A percentile compares a stretch with the other conserved stretches of the same genome.
Conservation (phyloP, 2,113 vertebrate genomes). For the Eulacestoma nigropectus region DNA sequence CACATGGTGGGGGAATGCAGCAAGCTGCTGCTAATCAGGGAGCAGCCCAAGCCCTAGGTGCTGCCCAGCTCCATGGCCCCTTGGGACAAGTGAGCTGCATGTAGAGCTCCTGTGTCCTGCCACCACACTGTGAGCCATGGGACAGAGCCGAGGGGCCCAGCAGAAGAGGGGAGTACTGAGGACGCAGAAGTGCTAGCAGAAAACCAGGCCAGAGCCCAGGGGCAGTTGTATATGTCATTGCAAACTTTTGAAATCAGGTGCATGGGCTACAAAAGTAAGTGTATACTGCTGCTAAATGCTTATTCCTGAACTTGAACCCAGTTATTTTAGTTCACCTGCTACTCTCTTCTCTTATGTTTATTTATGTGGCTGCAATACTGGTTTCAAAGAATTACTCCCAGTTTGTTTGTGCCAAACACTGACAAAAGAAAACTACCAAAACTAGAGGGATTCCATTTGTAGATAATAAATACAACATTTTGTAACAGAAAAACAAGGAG, state of each 20-base stretch:
- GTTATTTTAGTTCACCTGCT: background rate
- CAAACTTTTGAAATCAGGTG: background rate
- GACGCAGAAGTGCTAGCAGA: background rate
- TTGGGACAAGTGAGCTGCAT: background rate
- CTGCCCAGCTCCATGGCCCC: background rate
- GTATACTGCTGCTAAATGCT: background rate
- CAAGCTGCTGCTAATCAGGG: background rate
- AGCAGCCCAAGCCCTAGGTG: background rate
- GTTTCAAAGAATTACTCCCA: background rate
- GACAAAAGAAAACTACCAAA: background rate
- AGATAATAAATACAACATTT: background rate
- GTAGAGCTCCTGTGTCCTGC: accelerated
- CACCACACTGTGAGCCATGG: accelerated
- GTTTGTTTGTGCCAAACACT: background rate
- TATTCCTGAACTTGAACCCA: background rate
- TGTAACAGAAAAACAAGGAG: background rate
- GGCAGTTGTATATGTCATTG: background rate
- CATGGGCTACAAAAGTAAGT: background rate
- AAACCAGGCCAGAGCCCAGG: background rate
- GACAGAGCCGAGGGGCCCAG: background rate
- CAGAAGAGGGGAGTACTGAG: background rate
- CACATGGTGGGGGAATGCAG: background rate
- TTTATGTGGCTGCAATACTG: background rate
- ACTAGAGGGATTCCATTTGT: background rate
- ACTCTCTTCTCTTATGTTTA: background rate